A percentile compares a stretch with the other conserved stretches of the same genome.
phyloP scores from a whole-genome alignment of 2,888 invertebrate genomes.

The Chrysolina oricalcia region DNA sequence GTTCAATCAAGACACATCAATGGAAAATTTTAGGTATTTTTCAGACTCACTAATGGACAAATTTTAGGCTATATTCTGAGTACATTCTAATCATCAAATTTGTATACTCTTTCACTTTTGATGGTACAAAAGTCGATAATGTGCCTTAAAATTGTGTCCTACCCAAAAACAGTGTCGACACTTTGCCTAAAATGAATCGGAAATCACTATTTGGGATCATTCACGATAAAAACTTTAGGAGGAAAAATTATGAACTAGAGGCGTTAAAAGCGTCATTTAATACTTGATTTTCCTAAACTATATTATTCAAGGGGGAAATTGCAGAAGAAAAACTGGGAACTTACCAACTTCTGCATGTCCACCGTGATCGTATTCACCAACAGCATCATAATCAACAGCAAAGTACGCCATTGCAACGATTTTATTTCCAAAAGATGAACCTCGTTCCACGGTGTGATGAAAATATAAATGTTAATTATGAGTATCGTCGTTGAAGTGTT shows the following conservation, averaged over 20 bases:
- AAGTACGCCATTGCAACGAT: neutral
- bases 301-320: too few species aligned
- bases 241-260: too few species aligned
- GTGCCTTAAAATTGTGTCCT: slow-evolving; percentile 10
- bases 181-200: slow-evolving; percentile 2
- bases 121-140: neutral
- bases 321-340: too few species aligned
- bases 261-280: too few species aligned
- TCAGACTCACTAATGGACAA: slow-evolving; percentile 10
- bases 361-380: neutral
- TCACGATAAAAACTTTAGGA: too few species aligned
- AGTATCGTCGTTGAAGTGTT: neutral
- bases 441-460: neutral
- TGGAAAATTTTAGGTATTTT: neutral
- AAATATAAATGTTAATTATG: neutral
- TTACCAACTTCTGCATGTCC: neutral
- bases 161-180: slow-evolving; percentile 3
- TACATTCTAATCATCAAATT: neutral
- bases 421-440: neutral
- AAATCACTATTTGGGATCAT: neutral
- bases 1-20: neutral
- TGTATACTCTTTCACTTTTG: neutral
- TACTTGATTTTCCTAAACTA: too few species aligned
- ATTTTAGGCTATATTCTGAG: neutral
- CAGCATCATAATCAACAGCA: neutral